Evolutionary conservation across 2,113 vertebrate genomes (phyloP), one percentile per base, ranked within the genome.

Genomic region (Riparia riparia): DNA sequence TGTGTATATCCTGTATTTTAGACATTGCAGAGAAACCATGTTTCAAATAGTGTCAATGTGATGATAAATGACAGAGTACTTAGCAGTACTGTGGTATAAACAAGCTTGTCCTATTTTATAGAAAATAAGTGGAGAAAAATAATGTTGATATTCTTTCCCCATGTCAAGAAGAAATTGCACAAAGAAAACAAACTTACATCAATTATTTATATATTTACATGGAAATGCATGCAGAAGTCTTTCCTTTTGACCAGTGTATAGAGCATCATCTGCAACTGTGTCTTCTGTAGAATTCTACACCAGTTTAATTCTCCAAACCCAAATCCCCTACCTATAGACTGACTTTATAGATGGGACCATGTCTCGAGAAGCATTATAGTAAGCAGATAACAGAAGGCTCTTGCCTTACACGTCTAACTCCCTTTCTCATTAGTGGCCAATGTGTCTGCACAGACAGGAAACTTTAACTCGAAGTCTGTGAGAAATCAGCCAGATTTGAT

Each of bases 401-500:
- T 93, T 32, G 74, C 96, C 90, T 97, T 88, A 97, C 93, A 95
- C 89, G 91, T 96, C 96, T 96, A 89, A 92, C 63, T 94, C 88
- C 66, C 91, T 89, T 95, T 93, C 86, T 94, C 91, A 56, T 94
- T 97, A 97, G 94, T 91, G 94, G 95, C 93, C 90, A 87, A 92
- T 85, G 73, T 94, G 89, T 96, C 96, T 90, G 64, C 68, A 34
- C 61, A 6, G n/a, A 82, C 76, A 54, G 42, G 92, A 97, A 98
- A 97, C 97, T 68, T 97, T 93, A 95, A 95, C 96, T 96, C 95
- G 58, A 95, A 96, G 94, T 78, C 97, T 94, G 95, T 91, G 97
- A 98, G 98, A 98, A 97, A 98, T 97, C 97, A 97, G 97, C 97
- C 95, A 96, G 90, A 96, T 81, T 95, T 96, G 95, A 97, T 97